phyloP scores from a whole-genome alignment of 2,888 invertebrate genomes.

The Acleris cristana region DNA sequence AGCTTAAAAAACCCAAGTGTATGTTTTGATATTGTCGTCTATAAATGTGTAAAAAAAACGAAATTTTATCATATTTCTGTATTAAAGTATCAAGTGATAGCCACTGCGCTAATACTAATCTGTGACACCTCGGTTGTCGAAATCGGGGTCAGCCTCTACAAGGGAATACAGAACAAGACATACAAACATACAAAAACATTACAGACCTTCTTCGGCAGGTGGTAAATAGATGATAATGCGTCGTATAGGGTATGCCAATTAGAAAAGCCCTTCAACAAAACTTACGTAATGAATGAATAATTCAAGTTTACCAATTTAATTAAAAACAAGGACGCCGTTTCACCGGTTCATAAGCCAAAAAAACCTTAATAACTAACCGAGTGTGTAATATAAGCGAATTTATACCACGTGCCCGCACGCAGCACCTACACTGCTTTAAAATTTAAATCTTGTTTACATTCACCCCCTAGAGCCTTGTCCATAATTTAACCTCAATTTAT shows the following conservation, averaged over 20 bases:
- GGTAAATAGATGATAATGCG: too few species aligned
- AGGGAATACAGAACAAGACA: too few species aligned
- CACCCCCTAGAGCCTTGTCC: slow-evolving; percentile 56
- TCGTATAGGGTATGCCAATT: not conserved
- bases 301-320: slow-evolving; percentile 22
- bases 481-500: slow-evolving; percentile 21
- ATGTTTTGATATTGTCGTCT: too few species aligned
- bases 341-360: slow-evolving; percentile 17
- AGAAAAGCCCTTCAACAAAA: slow-evolving; percentile 9
- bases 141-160: too few species aligned
- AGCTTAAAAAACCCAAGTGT: not conserved
- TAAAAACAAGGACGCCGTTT: slow-evolving; percentile 8
- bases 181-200: too few species aligned
- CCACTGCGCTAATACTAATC: too few species aligned
- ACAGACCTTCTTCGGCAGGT: too few species aligned
- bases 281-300: slow-evolving; percentile 19
- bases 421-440: slow-evolving; percentile 58
- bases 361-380: slow-evolving; percentile 23
- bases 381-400: slow-evolving; percentile 10
- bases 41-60: too few species aligned
- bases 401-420: slow-evolving; percentile 15
- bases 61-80: too few species aligned
- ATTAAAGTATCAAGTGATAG: too few species aligned
- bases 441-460: slow-evolving; percentile 79
- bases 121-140: too few species aligned